phyloP scores from a whole-genome alignment of 2,113 vertebrate species.

The Lanius ludovicianus region DNA sequence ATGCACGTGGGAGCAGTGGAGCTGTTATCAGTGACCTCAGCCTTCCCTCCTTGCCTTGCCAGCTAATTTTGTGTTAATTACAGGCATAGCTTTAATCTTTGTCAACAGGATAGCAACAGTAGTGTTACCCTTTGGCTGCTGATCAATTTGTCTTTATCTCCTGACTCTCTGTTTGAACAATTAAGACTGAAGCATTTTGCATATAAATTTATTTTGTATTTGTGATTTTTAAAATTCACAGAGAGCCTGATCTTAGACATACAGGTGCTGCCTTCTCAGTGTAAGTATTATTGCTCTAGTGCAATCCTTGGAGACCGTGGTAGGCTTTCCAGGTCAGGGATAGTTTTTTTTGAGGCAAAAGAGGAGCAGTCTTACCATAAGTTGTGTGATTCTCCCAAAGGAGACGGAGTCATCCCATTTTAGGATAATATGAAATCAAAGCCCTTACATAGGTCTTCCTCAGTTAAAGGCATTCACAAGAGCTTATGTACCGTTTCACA shows the following conservation, averaged over 20 bases:
- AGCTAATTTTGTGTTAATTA: conserved; percentile 11
- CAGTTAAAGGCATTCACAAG: background rate
- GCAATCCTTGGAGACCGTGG: background rate
- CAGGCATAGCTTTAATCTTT: background rate
- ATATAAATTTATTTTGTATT: background rate
- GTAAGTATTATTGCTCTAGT: background rate
- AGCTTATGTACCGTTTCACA: background rate
- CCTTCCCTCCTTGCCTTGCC: background rate
- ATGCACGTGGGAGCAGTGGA: rapidly evolving
- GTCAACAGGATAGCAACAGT: background rate
- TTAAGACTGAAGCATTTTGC: background rate
- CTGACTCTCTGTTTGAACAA: background rate
- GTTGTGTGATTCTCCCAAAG: background rate
- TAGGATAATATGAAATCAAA: background rate
- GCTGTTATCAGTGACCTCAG: background rate
- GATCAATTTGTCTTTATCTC: background rate
- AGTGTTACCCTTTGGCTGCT: background rate
- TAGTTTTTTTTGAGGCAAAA: background rate
- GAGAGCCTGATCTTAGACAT: background rate
- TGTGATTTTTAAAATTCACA: background rate
- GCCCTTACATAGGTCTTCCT: background rate
- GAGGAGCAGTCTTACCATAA: background rate
- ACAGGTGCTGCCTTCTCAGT: background rate
- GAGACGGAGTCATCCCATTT: background rate
- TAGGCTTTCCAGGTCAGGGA: background rate